Conservation (phyloP, 2,888 invertebrate genomes). For the Petrolisthes cinctipes region DNA sequence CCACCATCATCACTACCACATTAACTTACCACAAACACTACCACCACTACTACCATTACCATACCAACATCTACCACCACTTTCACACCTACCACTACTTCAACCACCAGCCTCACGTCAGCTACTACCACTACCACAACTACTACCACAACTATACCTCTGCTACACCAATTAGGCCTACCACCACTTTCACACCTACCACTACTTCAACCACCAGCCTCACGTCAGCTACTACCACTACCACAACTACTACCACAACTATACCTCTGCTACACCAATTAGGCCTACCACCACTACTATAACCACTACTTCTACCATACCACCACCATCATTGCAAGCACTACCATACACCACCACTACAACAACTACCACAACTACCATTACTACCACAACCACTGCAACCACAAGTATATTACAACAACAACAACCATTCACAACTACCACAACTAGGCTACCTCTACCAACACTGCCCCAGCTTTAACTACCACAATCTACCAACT, state of each 20-base stretch:
- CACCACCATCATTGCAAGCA: neutral
- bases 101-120: neutral
- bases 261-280: neutral
- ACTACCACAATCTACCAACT: neutral
- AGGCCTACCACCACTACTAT: too few species aligned
- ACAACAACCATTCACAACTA: neutral
- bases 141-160: neutral
- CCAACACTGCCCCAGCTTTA: too few species aligned
- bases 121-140: too few species aligned
- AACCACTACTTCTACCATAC: neutral
- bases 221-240: neutral
- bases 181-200: neutral
- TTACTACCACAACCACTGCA: too few species aligned
- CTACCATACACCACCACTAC: neutral
- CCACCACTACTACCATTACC: neutral
- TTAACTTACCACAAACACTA: neutral
- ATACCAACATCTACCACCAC: neutral
- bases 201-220: neutral
- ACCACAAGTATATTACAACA: neutral
- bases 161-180: neutral
- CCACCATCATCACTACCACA: neutral
- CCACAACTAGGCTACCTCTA: too few species aligned
- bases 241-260: neutral
- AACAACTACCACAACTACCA: neutral
- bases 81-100: neutral